Percentiles rank a stretch among this genome's conserved stretches.
Conservation (phyloP, 2,888 invertebrate genomes). For the Hypselothyrea guttata region DNA sequence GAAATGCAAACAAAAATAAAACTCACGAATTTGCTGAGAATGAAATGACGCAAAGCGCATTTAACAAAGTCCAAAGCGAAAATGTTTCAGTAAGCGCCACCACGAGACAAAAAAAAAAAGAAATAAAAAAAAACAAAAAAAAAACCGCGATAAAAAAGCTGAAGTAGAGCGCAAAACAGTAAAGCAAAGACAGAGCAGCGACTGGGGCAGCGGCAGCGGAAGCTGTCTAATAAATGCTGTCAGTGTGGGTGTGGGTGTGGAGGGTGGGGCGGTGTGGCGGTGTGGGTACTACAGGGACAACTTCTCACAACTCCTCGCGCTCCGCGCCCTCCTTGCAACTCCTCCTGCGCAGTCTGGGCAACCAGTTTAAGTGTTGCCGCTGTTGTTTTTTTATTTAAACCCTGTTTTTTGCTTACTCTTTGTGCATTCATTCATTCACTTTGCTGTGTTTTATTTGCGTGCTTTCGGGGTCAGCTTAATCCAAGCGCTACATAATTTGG, state of each 20-base stretch:
- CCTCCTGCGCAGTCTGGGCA: constrained; percentile 29
- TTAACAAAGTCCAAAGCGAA: constrained; percentile 54
- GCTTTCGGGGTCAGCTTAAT: constrained; percentile 62
- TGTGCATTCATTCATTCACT: constrained; percentile 13
- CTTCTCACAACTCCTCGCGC: no score
- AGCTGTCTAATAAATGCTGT: constrained; percentile 58
- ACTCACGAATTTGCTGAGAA: constrained; percentile 54
- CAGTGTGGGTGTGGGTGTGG: constrained; percentile 27
- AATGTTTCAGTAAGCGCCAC: constrained; percentile 52
- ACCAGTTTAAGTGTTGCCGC: constrained; percentile 47
- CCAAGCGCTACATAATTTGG: constrained; percentile 53
- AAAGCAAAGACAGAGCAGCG: constrained; percentile 40
- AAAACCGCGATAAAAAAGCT: constrained; percentile 51
- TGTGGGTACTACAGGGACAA: constrained; percentile 35
- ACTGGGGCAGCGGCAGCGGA: constrained; percentile 48
- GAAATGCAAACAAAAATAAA: constrained; percentile 51
- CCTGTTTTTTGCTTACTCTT: constrained; percentile 6
- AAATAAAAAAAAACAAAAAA: constrained; percentile 15
- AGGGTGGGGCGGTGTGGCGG: constrained; percentile 18
- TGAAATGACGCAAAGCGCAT: constrained; percentile 74
- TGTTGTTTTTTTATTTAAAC: constrained; percentile 15
- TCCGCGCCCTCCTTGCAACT: no score
- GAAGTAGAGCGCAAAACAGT: constrained; percentile 54
- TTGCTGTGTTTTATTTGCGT: constrained; percentile 5
- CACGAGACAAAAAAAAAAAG: constrained; percentile 24